A percentile compares a stretch with the other conserved stretches of the same genome.
These are phyloP conservation scores for Helicolenus hilgendorfi DNA, from an alignment of 2,797 vertebrate genomes.

Conservation along the genomic window DNA sequence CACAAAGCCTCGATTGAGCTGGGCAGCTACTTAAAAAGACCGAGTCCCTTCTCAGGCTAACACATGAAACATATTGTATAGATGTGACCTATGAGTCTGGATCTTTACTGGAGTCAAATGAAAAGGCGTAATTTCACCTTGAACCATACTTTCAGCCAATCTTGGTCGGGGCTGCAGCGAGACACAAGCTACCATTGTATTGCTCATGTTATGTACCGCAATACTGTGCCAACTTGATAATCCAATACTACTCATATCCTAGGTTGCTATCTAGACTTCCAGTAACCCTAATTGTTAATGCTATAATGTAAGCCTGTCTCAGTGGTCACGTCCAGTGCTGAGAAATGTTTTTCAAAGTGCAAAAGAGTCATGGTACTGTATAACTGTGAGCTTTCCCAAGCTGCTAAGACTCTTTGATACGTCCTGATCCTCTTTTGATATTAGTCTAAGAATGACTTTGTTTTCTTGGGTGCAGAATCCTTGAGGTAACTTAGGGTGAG, in stretches of 20 bases:
- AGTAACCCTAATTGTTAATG: background rate
- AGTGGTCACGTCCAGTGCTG: background rate
- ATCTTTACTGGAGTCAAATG: constrained; percentile 22
- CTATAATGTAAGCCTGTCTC: background rate
- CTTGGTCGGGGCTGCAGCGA: background rate
- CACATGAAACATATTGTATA: background rate
- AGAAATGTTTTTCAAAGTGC: constrained; percentile 33
- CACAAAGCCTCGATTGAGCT: constrained; percentile 36
- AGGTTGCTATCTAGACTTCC: background rate
- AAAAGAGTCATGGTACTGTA: background rate
- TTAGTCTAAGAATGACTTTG: constrained; percentile 34
- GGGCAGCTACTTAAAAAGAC: background rate
- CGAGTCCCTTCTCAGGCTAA: constrained; percentile 7
- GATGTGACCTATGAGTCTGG: background rate
- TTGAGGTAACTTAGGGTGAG: background rate
- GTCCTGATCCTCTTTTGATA: constrained; percentile 55
- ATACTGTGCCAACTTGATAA: constrained; percentile 46
- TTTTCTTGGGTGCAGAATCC: constrained; percentile 4
- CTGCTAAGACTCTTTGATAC: constrained; percentile 36
- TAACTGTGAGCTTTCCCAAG: constrained; percentile 20
- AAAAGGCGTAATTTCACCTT: constrained; percentile 27
- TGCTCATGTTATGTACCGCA: constrained; percentile 9
- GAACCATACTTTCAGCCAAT: constrained; percentile 1
- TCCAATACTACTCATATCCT: background rate
- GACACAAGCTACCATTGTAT: constrained; percentile 42